Evolutionary conservation across 2,113 vertebrate genomes (phyloP), one percentile per base, ranked within the genome.

Genomic region (Leptocoma aspasia): DNA sequence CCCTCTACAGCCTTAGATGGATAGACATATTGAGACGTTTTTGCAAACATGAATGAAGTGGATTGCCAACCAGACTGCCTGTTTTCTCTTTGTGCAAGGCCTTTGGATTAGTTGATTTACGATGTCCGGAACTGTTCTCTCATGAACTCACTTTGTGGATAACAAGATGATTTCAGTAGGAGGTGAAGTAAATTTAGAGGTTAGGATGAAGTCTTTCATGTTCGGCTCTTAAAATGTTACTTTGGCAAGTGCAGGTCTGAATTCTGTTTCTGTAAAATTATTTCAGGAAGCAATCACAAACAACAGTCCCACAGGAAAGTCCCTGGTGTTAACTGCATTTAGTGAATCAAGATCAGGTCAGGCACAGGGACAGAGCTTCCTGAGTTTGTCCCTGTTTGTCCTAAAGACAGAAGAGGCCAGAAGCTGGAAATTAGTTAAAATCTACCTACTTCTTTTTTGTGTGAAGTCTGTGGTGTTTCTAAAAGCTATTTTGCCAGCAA

Each of bases 81-180:
- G 9, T 53, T 82, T 20, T n/a, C 10, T 84, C 17, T n/a, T 71
- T 42, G 3, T 56, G 7, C 7, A 9, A 7, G 30, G 17, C 5
- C 35, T 89, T 70, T 37, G 17, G 5, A 35, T 49, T 50, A 19
- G 11, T 28, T 78, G 4, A 30, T n/a, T 10, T 18, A 20, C 37
- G 10, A 7, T 60, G 4, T 41, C 41, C 44, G 35, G 9, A 35
- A 23, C 11, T 8, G 5, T 44, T 71, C 10, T 30, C n/a, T 63
- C n/a, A 15, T 52, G 5, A 68, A 18, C 2, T 33, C 57, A 10
- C 5, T 84, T 31, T 13, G 27, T n/a, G 41, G 21, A 57, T 11
- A 50, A 57, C 0, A 0, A 79, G 20, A 11, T 27, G 0, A 37
- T 64, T 77, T 59, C 24, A 52, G 27, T 8, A 68, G 23, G 6